Conservation (phyloP, 1,140 invertebrate species). For the Drosophila sp. region DNA sequence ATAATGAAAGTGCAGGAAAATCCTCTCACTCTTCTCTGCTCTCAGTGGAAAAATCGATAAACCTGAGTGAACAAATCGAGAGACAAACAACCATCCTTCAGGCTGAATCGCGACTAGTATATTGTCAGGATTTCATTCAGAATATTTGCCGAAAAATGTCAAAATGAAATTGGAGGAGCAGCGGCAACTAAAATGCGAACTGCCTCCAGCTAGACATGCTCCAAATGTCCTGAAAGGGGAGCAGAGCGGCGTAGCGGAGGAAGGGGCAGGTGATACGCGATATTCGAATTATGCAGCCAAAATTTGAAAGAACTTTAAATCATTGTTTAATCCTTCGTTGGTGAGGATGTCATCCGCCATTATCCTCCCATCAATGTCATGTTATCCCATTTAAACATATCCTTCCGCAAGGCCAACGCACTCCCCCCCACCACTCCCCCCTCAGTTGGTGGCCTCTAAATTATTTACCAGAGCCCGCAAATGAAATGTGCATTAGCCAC, state of each 20-base stretch:
- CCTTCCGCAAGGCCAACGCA: background rate
- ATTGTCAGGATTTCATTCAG: background rate
- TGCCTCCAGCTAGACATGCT: background rate
- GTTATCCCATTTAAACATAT: background rate
- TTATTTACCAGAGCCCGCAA: slow-evolving; percentile 52
- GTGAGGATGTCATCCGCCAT: background rate
- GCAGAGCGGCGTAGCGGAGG: background rate
- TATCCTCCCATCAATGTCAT: background rate
- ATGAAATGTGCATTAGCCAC: slow-evolving; percentile 23
- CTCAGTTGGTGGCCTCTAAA: slow-evolving; percentile 31
- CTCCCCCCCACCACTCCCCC: background rate
- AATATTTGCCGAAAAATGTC: slow-evolving; percentile 38
- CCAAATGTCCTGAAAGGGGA: background rate
- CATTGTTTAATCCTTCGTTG: background rate
- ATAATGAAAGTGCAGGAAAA: background rate
- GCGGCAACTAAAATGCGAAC: background rate
- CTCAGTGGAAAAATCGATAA: slow-evolving; percentile 1
- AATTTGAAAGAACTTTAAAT: background rate
- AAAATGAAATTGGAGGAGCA: slow-evolving; percentile 33
- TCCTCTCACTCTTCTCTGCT: background rate
- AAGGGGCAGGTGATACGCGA: background rate
- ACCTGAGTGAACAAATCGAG: background rate
- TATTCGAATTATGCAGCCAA: background rate
- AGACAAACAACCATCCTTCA: background rate
- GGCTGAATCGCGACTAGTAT: background rate